Percentiles rank a stretch among this genome's conserved stretches.
These are phyloP conservation scores for Papilio polyxenes DNA, from an alignment of 1,140 invertebrate species.

Conservation along the genomic window DNA sequence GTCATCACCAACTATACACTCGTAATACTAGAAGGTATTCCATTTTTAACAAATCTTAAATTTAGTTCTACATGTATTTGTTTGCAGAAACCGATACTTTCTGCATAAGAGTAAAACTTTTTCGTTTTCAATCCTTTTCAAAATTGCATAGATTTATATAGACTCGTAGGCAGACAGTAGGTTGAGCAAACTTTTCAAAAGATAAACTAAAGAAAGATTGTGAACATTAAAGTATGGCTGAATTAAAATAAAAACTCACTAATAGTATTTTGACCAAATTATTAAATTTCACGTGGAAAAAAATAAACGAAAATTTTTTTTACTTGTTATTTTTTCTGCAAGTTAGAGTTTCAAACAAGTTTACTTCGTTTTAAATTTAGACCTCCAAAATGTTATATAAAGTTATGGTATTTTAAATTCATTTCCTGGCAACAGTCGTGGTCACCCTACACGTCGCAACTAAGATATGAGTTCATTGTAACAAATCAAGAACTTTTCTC, in stretches of 20 bases:
- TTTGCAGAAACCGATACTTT: neutral
- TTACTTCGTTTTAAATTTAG: no score
- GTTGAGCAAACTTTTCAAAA: neutral
- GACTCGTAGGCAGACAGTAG: neutral
- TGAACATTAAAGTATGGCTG: no score
- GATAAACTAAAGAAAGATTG: neutral
- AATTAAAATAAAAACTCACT: no score
- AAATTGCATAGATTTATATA: constrained; percentile 25
- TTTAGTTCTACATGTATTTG: neutral
- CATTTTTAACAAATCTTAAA: neutral
- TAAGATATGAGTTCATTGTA: constrained; percentile 44
- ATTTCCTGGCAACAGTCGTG: neutral
- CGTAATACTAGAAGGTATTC: neutral
- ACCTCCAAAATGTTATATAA: neutral
- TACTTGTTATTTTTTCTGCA: no score
- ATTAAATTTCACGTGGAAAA: no score
- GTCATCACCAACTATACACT: no score
- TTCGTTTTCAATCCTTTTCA: constrained; percentile 4
- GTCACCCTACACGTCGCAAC: constrained; percentile 11
- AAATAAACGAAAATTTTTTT: no score
- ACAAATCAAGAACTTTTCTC: constrained; percentile 46
- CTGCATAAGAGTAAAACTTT: constrained; percentile 6
- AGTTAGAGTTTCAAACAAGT: no score
- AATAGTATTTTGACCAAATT: no score
- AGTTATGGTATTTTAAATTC: neutral